A percentile compares a stretch with the other conserved stretches of the same genome.
Evolutionary conservation across 2,113 vertebrate genomes (phyloP).

Genomic region (Corythornis vintsioides): DNA sequence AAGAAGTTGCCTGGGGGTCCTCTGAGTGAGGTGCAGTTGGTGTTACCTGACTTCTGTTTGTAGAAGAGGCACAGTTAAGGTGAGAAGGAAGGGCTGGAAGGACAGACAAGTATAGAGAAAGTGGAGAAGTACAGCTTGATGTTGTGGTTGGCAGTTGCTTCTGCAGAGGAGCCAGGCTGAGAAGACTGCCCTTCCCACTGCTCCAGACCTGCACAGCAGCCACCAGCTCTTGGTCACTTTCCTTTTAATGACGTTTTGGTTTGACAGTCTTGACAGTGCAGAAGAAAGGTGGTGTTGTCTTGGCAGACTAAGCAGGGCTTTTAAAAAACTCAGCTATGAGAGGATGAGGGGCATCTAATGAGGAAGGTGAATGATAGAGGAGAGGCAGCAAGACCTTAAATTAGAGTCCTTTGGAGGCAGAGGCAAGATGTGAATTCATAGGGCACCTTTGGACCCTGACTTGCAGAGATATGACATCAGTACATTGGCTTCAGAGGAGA

Average conservation of each 20-base stretch:
- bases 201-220: not conserved
- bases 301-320: not conserved
- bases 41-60: not conserved
- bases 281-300: not conserved
- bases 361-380: not conserved
- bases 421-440: not conserved
- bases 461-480: not conserved
- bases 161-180: not conserved
- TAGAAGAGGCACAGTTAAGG: not conserved
- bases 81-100: not conserved
- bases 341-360: not conserved
- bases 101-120: not conserved
- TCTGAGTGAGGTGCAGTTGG: not conserved
- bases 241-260: not conserved
- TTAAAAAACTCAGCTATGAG: not conserved
- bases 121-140: not conserved
- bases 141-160: not conserved
- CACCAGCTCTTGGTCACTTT: not conserved
- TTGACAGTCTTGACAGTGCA: not conserved
- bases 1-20: not conserved
- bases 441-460: not conserved
- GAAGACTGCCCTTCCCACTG: not conserved
- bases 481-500: not conserved
- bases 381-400: not conserved
- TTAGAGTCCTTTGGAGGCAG: not conserved